These are phyloP conservation scores for Mystacornis crossleyi DNA, from an alignment of 2,113 vertebrate species.

Conservation along the genomic window DNA sequence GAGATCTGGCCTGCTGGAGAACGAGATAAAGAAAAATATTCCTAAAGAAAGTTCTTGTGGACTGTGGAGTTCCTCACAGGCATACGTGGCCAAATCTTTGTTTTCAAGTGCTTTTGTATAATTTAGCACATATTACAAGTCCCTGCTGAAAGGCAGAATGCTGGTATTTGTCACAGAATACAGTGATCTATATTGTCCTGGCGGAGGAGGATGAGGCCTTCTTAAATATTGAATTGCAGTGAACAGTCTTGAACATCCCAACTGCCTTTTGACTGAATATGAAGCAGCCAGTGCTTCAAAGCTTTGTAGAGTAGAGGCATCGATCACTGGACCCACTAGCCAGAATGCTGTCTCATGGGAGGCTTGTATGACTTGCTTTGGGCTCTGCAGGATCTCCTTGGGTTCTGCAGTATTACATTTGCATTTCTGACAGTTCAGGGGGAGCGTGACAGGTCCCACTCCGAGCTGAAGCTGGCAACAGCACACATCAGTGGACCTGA, in stretches of 20 bases:
- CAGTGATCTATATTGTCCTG: neutral
- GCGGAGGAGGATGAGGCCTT: neutral
- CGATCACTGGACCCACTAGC: rapidly evolving
- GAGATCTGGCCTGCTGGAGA: neutral
- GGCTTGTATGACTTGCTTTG: neutral
- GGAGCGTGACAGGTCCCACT: neutral
- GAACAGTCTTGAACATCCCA: neutral
- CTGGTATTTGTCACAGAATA: neutral
- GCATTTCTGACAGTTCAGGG: neutral
- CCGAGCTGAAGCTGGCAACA: neutral
- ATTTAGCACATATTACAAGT: neutral
- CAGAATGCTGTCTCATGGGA: neutral
- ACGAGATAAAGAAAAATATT: neutral
- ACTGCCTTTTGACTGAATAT: neutral
- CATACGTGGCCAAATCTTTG: neutral
- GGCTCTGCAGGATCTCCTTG: neutral
- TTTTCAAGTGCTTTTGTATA: neutral
- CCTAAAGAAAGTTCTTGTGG: neutral
- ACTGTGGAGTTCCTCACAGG: neutral
- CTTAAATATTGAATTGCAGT: neutral
- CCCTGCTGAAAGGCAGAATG: neutral
- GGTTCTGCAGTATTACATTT: neutral
- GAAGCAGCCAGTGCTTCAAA: neutral
- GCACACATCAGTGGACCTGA: neutral
- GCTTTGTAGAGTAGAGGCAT: neutral